These are phyloP conservation scores for Miniopterus natalensis DNA, from an alignment of 2,113 vertebrate genomes.

Conservation along the genomic window DNA sequence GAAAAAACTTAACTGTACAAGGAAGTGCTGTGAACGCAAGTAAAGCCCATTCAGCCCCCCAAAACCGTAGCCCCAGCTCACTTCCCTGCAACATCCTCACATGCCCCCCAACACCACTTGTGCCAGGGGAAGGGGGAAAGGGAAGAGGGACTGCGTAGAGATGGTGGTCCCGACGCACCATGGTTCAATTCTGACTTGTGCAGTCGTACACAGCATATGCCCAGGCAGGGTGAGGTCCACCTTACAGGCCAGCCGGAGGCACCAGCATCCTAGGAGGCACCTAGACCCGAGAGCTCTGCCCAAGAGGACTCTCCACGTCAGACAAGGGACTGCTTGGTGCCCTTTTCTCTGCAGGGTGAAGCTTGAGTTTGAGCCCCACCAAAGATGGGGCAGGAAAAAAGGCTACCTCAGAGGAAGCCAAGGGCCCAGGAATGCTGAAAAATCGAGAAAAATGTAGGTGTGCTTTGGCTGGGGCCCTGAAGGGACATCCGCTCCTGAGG, in stretches of 20 bases:
- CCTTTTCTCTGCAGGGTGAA: not conserved
- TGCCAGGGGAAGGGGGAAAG: too few species aligned
- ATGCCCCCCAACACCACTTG: too few species aligned
- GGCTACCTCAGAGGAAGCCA: not conserved
- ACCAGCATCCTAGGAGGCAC: not conserved
- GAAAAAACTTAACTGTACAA: not conserved
- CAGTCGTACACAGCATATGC: not conserved
- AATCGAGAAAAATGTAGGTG: not conserved
- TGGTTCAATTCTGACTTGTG: not conserved
- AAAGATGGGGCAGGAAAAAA: not conserved
- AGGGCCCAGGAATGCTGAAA: not conserved
- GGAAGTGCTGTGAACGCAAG: not conserved
- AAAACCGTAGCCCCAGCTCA: not conserved
- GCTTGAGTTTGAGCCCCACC: not conserved
- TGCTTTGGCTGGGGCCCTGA: not conserved
- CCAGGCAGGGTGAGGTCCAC: not conserved
- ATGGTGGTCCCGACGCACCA: accelerated
- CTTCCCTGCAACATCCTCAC: not conserved
- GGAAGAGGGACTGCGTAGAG: not conserved
- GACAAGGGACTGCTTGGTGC: accelerated
- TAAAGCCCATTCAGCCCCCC: too few species aligned
- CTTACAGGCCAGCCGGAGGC: not conserved
- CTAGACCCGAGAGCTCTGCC: not conserved
- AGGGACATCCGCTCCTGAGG: not conserved
- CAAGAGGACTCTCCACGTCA: not conserved